phyloP scores from a whole-genome alignment of 2,797 vertebrate species.

The Brachymystax lenok region DNA sequence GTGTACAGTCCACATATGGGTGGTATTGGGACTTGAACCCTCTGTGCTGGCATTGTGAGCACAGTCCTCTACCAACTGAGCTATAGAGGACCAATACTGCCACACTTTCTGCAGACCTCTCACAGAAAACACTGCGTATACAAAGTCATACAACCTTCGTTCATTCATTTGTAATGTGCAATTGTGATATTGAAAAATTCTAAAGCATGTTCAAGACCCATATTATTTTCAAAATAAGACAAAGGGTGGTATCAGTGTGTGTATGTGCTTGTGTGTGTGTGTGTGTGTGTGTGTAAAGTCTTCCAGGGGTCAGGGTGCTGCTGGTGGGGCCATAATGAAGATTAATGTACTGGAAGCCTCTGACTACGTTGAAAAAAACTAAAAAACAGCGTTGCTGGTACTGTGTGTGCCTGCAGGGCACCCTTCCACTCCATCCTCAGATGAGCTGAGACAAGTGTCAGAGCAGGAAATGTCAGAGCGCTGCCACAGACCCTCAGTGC shows the following conservation, averaged over 20 bases:
- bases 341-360: conserved; percentile 47
- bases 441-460: conserved; percentile 78
- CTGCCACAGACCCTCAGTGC: conserved; percentile 26
- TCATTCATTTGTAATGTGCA: neutral
- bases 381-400: conserved; percentile 73
- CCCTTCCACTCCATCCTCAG: conserved; percentile 66
- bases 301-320: conserved; percentile 31
- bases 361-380: conserved; percentile 63
- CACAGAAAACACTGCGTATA: too few species aligned
- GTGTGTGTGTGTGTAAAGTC: conserved; percentile 23
- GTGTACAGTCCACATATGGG: too few species aligned
- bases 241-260: too few species aligned
- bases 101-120: too few species aligned
- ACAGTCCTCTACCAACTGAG: too few species aligned
- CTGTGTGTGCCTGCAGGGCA: conserved; percentile 72
- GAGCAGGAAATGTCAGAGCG: conserved; percentile 34
- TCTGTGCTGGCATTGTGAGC: too few species aligned
- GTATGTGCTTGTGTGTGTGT: conserved; percentile 1
- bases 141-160: too few species aligned
- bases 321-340: conserved; percentile 51
- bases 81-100: too few species aligned
- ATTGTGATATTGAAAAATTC: neutral
- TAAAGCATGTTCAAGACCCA: too few species aligned
- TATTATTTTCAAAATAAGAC: too few species aligned
- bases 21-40: too few species aligned